These are phyloP conservation scores for Dolichallabes microphthalmus DNA, from an alignment of 2,113 vertebrate species.

Conservation along the genomic window DNA sequence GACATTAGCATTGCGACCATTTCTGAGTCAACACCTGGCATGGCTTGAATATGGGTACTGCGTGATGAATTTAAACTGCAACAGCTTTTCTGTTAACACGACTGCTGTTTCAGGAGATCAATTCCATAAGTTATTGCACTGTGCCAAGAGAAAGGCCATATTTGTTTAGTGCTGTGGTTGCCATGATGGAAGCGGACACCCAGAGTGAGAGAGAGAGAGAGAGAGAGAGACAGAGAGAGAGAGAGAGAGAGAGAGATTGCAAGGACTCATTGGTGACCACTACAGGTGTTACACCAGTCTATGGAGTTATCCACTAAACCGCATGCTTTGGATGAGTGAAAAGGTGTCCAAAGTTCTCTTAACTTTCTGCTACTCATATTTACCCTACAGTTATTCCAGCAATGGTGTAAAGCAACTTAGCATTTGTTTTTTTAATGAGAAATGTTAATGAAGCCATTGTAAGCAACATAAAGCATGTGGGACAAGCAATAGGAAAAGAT, in stretches of 20 bases:
- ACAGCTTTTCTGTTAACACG: conserved; percentile 34
- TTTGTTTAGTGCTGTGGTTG: conserved; percentile 26
- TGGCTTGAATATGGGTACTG: conserved; percentile 48
- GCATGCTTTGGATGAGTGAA: neutral
- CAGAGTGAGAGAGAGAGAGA: neutral
- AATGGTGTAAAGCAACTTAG: too few species aligned
- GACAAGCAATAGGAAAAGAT: neutral
- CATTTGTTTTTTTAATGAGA: neutral
- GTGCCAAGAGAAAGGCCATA: conserved; percentile 39
- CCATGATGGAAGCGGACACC: conserved; percentile 31
- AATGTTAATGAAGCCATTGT: neutral
- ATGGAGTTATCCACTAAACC: neutral
- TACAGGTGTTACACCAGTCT: neutral
- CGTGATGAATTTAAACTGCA: conserved; percentile 46
- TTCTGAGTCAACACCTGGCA: conserved; percentile 57
- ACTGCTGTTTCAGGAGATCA: conserved; percentile 46
- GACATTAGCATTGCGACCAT: conserved; percentile 53
- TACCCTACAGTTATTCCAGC: neutral
- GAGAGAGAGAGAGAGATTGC: neutral
- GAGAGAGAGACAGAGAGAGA: conserved; percentile 3
- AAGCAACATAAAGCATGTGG: neutral
- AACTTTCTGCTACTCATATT: neutral
- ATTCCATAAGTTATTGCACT: conserved; percentile 49
- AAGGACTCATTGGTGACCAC: neutral
- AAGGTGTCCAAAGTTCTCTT: neutral